Evolutionary conservation across 2,888 invertebrate species (phyloP).

Genomic region (Panopea generosa): DNA sequence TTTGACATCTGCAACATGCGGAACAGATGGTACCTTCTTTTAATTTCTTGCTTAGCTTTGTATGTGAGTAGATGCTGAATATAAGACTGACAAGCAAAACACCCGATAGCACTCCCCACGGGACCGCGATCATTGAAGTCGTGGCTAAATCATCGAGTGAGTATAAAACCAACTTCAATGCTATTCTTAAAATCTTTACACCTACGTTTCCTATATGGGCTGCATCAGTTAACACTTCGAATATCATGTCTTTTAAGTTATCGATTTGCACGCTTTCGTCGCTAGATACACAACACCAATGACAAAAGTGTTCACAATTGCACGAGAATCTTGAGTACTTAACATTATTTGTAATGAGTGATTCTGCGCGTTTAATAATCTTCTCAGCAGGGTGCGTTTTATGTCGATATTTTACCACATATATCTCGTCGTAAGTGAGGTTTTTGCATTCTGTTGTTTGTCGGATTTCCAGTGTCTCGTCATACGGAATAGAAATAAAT

Average conservation of each 20-base stretch:
- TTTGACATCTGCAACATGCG: conserved; percentile 10
- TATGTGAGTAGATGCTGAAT: conserved; percentile 21
- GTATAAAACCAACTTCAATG: background rate
- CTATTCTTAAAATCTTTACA: conserved; percentile 19
- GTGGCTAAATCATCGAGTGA: conserved; percentile 23
- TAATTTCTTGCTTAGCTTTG: conserved; percentile 10
- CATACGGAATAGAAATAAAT: conserved; percentile 31
- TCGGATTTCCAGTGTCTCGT: conserved; percentile 15
- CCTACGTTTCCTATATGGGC: conserved; percentile 12
- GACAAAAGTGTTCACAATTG: too few species aligned
- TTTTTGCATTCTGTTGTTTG: conserved; percentile 23
- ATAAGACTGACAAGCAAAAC: conserved; percentile 10
- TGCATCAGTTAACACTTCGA: background rate
- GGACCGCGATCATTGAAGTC: background rate
- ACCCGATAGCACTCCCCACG: conserved; percentile 16
- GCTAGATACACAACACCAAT: too few species aligned
- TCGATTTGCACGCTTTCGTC: conserved; percentile 30
- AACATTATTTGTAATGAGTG: background rate
- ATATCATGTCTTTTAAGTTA: background rate
- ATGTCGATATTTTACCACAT: conserved; percentile 26
- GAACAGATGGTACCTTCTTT: conserved; percentile 19
- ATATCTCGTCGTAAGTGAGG: conserved; percentile 20
- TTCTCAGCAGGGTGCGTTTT: conserved; percentile 14
- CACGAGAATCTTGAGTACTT: background rate
- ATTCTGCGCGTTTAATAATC: conserved; percentile 25